Percentiles rank a stretch among this genome's conserved stretches.
phyloP scores from a whole-genome alignment of 1,140 invertebrate species.

The Temnothorax longispinosus region DNA sequence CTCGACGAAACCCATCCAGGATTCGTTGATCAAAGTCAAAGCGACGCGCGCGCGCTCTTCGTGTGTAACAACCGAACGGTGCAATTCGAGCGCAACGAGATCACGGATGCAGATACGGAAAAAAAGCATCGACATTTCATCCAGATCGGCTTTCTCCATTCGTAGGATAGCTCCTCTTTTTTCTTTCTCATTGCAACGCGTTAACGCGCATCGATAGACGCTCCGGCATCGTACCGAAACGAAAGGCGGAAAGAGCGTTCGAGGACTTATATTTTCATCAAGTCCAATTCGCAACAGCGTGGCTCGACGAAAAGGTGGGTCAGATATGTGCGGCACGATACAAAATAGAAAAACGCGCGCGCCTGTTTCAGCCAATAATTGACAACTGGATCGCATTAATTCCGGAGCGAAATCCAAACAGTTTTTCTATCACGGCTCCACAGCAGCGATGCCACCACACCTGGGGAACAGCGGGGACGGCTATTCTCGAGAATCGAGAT shows the following conservation, averaged over 20 bases:
- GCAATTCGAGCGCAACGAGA: constrained; percentile 44
- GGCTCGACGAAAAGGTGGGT: neutral
- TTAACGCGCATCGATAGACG: neutral
- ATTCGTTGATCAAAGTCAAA: constrained; percentile 45
- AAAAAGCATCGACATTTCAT: constrained; percentile 30
- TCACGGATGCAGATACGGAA: constrained; percentile 16
- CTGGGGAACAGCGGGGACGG: too few relatives aligned
- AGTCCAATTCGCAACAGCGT: neutral
- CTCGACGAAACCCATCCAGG: constrained; percentile 9
- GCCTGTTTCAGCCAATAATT: neutral
- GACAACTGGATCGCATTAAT: neutral
- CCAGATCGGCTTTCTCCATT: constrained; percentile 9
- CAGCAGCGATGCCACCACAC: neutral
- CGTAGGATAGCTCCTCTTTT: neutral
- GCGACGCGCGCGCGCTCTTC: neutral
- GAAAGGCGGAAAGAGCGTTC: neutral
- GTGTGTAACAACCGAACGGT: constrained; percentile 4
- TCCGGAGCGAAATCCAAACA: neutral
- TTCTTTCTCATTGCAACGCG: neutral
- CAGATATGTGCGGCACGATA: too few relatives aligned
- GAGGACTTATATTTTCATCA: neutral
- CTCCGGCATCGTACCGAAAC: too few relatives aligned
- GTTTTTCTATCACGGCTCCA: neutral
- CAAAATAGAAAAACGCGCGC: neutral
- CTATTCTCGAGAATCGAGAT: neutral